Conservation (phyloP, 2,888 invertebrate genomes). For the Ectropis crepuscularia region DNA sequence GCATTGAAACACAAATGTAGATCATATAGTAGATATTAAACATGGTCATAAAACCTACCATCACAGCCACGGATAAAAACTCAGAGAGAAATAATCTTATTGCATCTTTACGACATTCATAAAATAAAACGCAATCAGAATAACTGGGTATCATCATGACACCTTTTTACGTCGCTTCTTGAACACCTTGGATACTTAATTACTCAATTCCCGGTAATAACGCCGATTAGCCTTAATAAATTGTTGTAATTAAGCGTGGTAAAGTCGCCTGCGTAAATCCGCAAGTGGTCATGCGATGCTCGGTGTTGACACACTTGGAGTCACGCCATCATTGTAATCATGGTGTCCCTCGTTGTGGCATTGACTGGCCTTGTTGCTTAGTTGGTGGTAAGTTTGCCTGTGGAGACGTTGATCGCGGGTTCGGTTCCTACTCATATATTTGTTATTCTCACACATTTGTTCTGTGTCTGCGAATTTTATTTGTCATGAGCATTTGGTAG, state of each 20-base stretch:
- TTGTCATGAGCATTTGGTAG: too few species aligned
- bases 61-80: too few species aligned
- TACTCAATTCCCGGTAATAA: slow-evolving; percentile 20
- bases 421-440: too few species aligned
- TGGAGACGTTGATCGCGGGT: too few species aligned
- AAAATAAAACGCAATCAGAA: neutral
- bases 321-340: slow-evolving; percentile 21
- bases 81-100: too few species aligned
- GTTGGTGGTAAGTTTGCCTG: too few species aligned
- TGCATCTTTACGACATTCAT: neutral
- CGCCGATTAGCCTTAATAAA: slow-evolving; percentile 5
- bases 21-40: too few species aligned
- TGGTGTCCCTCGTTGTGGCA: neutral
- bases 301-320: slow-evolving; percentile 25
- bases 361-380: too few species aligned
- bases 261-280: slow-evolving; percentile 19
- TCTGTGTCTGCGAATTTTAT: too few species aligned
- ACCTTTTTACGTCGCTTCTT: slow-evolving; percentile 24
- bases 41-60: too few species aligned
- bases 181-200: slow-evolving; percentile 15
- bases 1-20: too few species aligned
- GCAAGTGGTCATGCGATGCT: slow-evolving; percentile 19
- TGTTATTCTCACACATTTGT: too few species aligned
- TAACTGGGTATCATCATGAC: slow-evolving; percentile 10
- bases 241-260: slow-evolving; percentile 16